phyloP scores from a whole-genome alignment of 2,113 vertebrate genomes.

The Zingel zingel region DNA sequence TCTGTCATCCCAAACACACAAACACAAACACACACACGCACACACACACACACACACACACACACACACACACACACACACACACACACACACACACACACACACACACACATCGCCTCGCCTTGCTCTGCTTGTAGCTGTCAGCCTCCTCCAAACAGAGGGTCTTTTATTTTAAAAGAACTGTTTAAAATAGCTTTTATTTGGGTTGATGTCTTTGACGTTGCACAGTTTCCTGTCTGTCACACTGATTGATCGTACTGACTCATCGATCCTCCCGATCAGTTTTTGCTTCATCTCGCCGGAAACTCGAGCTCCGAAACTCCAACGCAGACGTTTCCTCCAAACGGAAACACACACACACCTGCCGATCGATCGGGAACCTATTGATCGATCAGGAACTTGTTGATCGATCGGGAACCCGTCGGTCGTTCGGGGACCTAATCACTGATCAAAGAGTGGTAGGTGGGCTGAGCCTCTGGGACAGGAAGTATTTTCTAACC shows the following conservation, averaged over 20 bases:
- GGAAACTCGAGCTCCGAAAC: conserved; percentile 4
- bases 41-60: background rate
- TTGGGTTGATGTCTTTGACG: conserved; percentile 35
- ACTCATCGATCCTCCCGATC: background rate
- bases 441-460: background rate
- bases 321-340: too few relatives aligned
- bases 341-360: too few relatives aligned
- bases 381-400: background rate
- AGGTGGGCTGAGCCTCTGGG: conserved; percentile 41
- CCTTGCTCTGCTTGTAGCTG: conserved; percentile 60
- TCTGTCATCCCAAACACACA: conserved; percentile 24
- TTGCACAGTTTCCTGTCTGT: conserved; percentile 43
- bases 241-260: conserved; percentile 7
- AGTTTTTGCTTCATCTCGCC: background rate
- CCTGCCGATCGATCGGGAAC: background rate
- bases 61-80: conserved; percentile 6
- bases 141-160: conserved; percentile 35
- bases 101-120: conserved; percentile 11
- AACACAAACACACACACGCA: conserved; percentile 13
- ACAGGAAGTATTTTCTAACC: conserved; percentile 35
- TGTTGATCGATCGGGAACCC: background rate
- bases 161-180: conserved; percentile 57
- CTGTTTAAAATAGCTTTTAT: conserved; percentile 17
- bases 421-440: background rate
- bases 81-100: background rate